Base-by-base conservation (phyloP, 2,113 vertebrate genomes). In the Oostethus manadensis region DNA sequence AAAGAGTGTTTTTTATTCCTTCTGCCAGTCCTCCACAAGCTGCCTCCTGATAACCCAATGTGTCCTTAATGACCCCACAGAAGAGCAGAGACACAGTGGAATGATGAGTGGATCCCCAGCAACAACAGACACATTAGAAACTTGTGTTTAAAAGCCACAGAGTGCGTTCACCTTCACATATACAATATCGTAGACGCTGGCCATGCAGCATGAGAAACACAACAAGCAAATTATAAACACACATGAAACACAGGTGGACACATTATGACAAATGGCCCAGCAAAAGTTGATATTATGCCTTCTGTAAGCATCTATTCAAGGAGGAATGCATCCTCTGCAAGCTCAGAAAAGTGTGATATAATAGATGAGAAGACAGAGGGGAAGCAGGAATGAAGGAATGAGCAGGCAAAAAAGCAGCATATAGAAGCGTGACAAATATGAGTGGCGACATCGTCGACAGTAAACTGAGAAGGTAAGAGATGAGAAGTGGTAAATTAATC, bases 401-500 rank as follows among this genome's bases (percentile, higher is more conserved):
- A 85, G 78, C 80, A 79, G 82, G 83, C 81, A 75, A 88, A 88
- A 86, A 79, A 86, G 78, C 81, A 85, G 84, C 84, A 86, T 80
- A 78, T 86, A 83, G 83, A 75, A 76, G 78, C 86, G 68, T 80
- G 83, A 90, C 87, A 83, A 66, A 76, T 73, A 79, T 87, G 73
- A 64, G 73, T 74, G 84, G 84, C 87, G 83, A 88, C 88, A 82
- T 70, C 74, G 82, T 77, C 79, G 89, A 90, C 90, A 77, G 88
- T 90, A 90, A 90, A 88, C 84, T 80, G 83, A 82, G 68, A 77
- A 82, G 83, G 78, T 80, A 74, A 80, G 75, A 88, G 84, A 87
- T 82, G 82, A 81, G 76, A 78, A 78, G 82, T 77, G 90, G 89
- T 92, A 87, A 92, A 93, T 93, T 92, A 91, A 94, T 94, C 91